These are phyloP conservation scores for Calameuta idolon DNA, from an alignment of 2,888 invertebrate genomes.

Conservation along the genomic window DNA sequence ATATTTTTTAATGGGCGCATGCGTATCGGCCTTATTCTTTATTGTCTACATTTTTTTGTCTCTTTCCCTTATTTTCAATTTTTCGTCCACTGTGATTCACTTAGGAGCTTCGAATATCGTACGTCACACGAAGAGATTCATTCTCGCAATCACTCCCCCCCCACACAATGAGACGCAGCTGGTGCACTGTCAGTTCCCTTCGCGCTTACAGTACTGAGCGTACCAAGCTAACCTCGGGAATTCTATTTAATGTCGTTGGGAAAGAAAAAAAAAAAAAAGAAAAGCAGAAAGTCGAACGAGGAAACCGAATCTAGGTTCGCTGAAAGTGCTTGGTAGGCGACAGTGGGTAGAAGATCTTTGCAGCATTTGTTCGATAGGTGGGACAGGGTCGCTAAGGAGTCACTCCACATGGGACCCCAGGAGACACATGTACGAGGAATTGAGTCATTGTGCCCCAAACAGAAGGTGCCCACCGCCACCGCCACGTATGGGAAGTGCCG, in stretches of 20 bases:
- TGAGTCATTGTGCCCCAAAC: constrained; percentile 73
- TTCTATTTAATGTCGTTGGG: background rate
- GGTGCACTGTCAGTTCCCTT: constrained; percentile 16
- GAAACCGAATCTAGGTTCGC: no score
- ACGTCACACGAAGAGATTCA: constrained; percentile 7
- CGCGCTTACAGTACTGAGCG: constrained; percentile 21
- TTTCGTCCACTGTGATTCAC: constrained; percentile 11
- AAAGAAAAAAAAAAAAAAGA: background rate
- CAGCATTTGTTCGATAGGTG: constrained; percentile 63
- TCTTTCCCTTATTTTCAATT: constrained; percentile 15
- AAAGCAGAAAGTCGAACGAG: background rate
- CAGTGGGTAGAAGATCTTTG: constrained; percentile 55
- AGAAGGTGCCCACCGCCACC: constrained; percentile 70
- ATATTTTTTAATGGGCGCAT: constrained; percentile 21
- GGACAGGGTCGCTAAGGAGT: constrained; percentile 69
- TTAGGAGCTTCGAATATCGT: background rate
- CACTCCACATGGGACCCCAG: constrained; percentile 92
- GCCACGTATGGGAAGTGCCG: constrained; percentile 71
- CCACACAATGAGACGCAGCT: background rate
- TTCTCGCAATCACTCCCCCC: no score
- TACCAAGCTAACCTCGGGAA: constrained; percentile 16
- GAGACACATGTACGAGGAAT: constrained; percentile 89
- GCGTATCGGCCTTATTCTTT: constrained; percentile 14
- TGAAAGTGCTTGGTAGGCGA: constrained; percentile 54
- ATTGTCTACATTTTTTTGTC: constrained; percentile 15